Conservation (phyloP, 2,888 invertebrate species). For the Drosophila neotestacea region DNA sequence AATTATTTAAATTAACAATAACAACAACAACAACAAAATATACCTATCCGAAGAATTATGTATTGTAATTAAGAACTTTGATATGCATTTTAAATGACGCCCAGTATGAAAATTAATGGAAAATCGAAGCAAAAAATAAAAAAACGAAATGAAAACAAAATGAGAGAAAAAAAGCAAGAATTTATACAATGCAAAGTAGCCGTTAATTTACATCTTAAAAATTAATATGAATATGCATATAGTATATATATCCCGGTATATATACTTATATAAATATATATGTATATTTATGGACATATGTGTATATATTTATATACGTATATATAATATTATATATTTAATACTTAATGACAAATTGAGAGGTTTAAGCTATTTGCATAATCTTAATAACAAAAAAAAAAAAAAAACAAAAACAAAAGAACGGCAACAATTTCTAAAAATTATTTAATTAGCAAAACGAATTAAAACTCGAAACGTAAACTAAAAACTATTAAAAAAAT, state of each 20-base stretch:
- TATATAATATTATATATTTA: slow-evolving; percentile 31
- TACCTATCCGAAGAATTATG: slow-evolving; percentile 55
- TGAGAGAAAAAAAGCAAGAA: slow-evolving; percentile 54
- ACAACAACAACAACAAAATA: slow-evolving; percentile 23
- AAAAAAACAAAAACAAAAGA: background rate
- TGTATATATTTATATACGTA: slow-evolving; percentile 38
- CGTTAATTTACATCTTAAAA: slow-evolving; percentile 64
- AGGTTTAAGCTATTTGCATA: slow-evolving; percentile 52
- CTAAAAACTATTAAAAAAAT: slow-evolving; percentile 12
- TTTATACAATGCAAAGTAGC: slow-evolving; percentile 75
- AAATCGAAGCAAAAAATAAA: slow-evolving; percentile 42
- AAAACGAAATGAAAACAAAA: slow-evolving; percentile 14
- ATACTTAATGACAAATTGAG: slow-evolving; percentile 39
- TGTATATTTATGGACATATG: slow-evolving; percentile 40
- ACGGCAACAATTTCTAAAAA: slow-evolving; percentile 54
- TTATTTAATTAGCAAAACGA: slow-evolving; percentile 53
- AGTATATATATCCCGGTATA: slow-evolving; percentile 27
- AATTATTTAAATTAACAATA: slow-evolving; percentile 52
- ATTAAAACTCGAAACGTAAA: slow-evolving; percentile 39
- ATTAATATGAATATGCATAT: slow-evolving; percentile 26
- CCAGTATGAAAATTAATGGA: slow-evolving; percentile 49
- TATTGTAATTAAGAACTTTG: slow-evolving; percentile 73
- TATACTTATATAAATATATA: slow-evolving; percentile 34
- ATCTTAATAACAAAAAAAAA: slow-evolving; percentile 32
- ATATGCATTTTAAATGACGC: slow-evolving; percentile 77